Evolutionary conservation across 2,797 vertebrate species (phyloP).

Genomic region (Enteromius afrohamiltoni): DNA sequence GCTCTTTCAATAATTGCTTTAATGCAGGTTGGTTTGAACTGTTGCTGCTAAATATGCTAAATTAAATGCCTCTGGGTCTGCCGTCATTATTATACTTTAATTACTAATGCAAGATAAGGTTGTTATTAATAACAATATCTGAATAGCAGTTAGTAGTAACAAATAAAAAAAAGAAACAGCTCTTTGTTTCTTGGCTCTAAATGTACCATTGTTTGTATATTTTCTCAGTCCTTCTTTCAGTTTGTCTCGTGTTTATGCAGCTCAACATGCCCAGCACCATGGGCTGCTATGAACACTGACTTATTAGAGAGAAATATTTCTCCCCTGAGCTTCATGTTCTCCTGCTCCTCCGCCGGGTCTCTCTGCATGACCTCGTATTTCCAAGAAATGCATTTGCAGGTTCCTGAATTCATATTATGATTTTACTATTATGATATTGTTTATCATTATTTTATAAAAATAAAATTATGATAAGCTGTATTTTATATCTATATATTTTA

Average conservation of each 20-base stretch:
- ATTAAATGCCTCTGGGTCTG: not conserved
- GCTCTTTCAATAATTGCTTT: not conserved
- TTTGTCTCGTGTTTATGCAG: not conserved
- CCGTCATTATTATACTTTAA: not conserved
- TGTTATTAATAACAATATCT: conserved; percentile 2
- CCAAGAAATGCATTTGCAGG: conserved; percentile 30
- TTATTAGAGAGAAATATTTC: not conserved
- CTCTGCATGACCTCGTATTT: conserved; percentile 22
- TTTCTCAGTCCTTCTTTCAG: not conserved
- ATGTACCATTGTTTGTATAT: not conserved
- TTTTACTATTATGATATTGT: no score
- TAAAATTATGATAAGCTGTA: no score
- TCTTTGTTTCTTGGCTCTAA: not conserved
- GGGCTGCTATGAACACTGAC: not conserved
- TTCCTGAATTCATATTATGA: not conserved
- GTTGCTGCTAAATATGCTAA: not conserved
- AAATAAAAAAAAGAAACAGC: not conserved
- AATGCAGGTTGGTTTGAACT: not conserved
- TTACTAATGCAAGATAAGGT: conserved; percentile 8
- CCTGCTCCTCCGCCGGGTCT: not conserved
- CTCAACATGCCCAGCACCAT: not conserved
- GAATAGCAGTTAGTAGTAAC: not conserved
- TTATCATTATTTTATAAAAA: no score
- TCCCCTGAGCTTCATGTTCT: conserved; percentile 4
- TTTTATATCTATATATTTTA: no score